Evolutionary conservation across 1,140 invertebrate species (phyloP), one percentile per base, ranked within the genome.

Genomic region (Anastatus disparis): DNA sequence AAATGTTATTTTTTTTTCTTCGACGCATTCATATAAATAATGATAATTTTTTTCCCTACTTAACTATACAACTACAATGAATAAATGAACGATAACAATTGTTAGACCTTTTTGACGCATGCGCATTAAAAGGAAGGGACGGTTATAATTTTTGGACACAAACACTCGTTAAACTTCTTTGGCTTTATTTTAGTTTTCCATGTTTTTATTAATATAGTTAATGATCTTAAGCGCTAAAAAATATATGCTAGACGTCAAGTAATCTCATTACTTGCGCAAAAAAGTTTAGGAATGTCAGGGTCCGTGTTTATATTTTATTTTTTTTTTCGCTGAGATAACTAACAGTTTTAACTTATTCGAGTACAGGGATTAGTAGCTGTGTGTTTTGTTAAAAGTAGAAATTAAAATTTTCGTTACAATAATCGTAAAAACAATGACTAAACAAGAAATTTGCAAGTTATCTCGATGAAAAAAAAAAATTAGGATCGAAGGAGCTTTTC

Each of bases 61-160:
- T 66, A 56, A 59, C 55, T 59, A 59, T 59, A 68, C 65, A 68
- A 46, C 50, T 53, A 69, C n/a, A 22, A 31, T 42, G 31, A 52
- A 69, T 29, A 53, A 52, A 24, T 8, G 48, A 62, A 61, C 58
- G n/a, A 69, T 62, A 69, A 69, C 58, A 62, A 59, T 68, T 27
- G n/a, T 69, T 69, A 69, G 46, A 62, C 67, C 46, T 52, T 69
- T 62, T 69, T 62, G 46, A 69, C 35, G 46, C 22, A 56, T 42
- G 31, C 58, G 58, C 26, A 42, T 55, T 46, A 9, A 63, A 70
- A 70, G 59, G 58, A 55, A 62, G 59, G 66, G 68, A 56, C 52
- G 68, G 61, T 58, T 70, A 70, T 15, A 50, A n/a, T n/a, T n/a
- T 15, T 70, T 64, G 50, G 42, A 70, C 59, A 64, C 61, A 48